Base-by-base conservation (phyloP, 2,113 vertebrate genomes). In the Tetrao urogallus region DNA sequence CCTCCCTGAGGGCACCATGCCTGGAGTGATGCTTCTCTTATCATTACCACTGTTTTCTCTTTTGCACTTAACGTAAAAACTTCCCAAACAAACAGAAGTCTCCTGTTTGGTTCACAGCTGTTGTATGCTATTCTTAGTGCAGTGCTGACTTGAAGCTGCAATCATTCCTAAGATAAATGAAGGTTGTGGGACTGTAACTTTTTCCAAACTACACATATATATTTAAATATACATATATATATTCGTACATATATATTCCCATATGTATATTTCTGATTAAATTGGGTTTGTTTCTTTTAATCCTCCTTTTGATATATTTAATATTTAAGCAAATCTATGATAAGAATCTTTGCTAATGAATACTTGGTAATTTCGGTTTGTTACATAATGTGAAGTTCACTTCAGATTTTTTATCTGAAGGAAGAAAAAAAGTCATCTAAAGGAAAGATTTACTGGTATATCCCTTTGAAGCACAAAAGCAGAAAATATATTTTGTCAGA, bases 121-220 rank as follows among this genome's bases (percentile, higher is more conserved):
- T 34, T 70, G 6, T 10, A 7, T n/a, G 40, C 30, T 4, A 4
- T 4, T 42, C 11, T 2, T n/a, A 52, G 3, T 1, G 0, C 60
- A 16, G 10, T 19, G 6, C 8, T 70, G 14, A 13, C 45, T 43
- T 86, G 30, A 66, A 22, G 14, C 1, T 61, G 34, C n/a, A 45
- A 38, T 1, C 1, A 18, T 10, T 72, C 57, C 70, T 17, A 56
- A 36, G 48, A 30, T 5, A n/a, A 90, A 69, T 70, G 21, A 34
- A 24, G 3, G 4, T 7, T 21, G 4, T 8, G 50, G 21, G 21
- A 8, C 2, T 48, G 16, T 42, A 57, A 27, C 1, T 16, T 45
- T 38, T 66, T 21, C 3, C 3, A 20, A 32, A 60, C 48, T 25
- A 50, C 48, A 25, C 22, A 24, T 13, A 50, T 50, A 13, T 48